Evolutionary conservation across 2,797 vertebrate species (phyloP), one percentile per base, ranked within the genome.

Genomic region (Hipposideros larvatus): DNA sequence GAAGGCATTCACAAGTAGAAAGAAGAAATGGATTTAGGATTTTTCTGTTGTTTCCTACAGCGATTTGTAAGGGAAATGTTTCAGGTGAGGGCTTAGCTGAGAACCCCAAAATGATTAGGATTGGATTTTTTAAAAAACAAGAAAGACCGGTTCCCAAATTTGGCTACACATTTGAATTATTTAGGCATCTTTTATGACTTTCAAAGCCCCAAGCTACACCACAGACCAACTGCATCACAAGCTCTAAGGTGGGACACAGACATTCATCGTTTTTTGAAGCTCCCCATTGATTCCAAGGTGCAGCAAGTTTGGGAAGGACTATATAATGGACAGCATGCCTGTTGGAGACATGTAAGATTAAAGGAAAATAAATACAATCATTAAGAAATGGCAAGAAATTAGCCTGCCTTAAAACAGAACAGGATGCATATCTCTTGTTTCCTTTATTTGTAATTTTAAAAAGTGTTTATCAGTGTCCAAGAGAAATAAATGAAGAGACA

Each of bases 1-100:
- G 80, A 86, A 94, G 80, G 77, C 92, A 92, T 53, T 75, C 75
- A 79, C 80, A 71, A 71, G 82, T 51, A 94, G 91, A 87, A 83
- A 59, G 78, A 97, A 95, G 37, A 96, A 87, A 77, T n/a, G n/a
- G 26, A 70, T 92, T 86, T 97, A 84, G 48, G 48, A 96, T 93
- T 55, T 68, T 89, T 75, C 80, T 93, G 21, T 68, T 79, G 85
- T 88, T 97, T 97, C 80, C 66, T 80, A 65, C 10, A 26, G 74
- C 28, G 59, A 0, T 68, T 86, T 94, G 92, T 79, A 94, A 96
- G 53, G 34, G 95, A 96, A 96, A 87, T 26, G 28, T 16, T 91
- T 96, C 48, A 85, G n/a, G 34, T 97, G 90, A 95, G 63, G 61
- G 41, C 57, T 65, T 41, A 92, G 87, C 43, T 85, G 85, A 85